Evolutionary conservation across 2,797 vertebrate species (phyloP).

Genomic region (Triplophysa yarkandensis): DNA sequence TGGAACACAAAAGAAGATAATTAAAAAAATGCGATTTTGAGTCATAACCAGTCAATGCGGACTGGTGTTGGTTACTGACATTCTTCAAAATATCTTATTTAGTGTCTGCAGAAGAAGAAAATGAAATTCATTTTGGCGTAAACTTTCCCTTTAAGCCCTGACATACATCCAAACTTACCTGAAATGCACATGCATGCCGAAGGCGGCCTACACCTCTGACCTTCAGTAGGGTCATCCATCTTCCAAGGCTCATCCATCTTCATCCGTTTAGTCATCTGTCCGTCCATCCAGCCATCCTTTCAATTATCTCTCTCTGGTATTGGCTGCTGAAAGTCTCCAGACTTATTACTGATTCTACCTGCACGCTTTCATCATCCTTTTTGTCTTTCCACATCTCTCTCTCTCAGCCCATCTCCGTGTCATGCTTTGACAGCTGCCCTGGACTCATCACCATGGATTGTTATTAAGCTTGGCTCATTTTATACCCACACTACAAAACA

Average conservation of each 20-base stretch:
- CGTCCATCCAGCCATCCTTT: conserved; percentile 24
- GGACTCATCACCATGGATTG: not conserved
- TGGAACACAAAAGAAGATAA: too few species aligned
- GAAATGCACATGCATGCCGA: not conserved
- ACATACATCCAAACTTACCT: not conserved
- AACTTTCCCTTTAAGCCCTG: too few species aligned
- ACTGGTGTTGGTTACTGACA: too few species aligned
- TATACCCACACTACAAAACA: not conserved
- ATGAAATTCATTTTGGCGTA: too few species aligned
- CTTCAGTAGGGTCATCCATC: conserved; percentile 25
- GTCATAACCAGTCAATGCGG: too few species aligned
- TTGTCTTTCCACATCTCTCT: conserved; percentile 20
- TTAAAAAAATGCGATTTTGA: too few species aligned
- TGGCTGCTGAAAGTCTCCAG: conserved; percentile 11
- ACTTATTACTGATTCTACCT: conserved; percentile 27
- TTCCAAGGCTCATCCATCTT: conserved; percentile 27
- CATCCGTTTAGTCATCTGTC: conserved; percentile 24
- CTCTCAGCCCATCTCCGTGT: not conserved
- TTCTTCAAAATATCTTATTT: too few species aligned
- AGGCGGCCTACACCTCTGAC: conserved; percentile 36
- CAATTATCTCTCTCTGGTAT: conserved; percentile 18
- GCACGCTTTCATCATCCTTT: conserved; percentile 7
- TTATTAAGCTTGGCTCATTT: conserved; percentile 10
- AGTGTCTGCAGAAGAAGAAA: too few species aligned
- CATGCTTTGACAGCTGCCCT: conserved; percentile 33